A percentile compares a stretch with the other conserved stretches of the same genome.
Conservation (phyloP, 2,888 invertebrate species). For the Mongoloraphidia duomilia region DNA sequence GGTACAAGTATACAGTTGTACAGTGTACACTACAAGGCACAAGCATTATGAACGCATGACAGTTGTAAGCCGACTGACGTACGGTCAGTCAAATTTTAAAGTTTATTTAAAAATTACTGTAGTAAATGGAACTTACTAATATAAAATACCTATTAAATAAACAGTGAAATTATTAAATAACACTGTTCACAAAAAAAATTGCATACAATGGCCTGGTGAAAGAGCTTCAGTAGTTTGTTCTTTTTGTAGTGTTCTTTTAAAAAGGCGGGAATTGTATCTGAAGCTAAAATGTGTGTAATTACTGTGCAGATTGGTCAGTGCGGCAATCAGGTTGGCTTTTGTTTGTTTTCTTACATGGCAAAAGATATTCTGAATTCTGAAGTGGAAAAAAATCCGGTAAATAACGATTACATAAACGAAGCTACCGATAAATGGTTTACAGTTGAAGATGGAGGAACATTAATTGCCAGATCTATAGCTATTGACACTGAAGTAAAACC, state of each 20-base stretch:
- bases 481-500: slow-evolving; percentile 37
- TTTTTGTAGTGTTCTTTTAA: too few relatives aligned
- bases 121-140: neutral
- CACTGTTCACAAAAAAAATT: neutral
- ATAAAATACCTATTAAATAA: neutral
- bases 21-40: too few relatives aligned
- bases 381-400: slow-evolving; percentile 4
- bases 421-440: slow-evolving; percentile 32
- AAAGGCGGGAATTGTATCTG: neutral
- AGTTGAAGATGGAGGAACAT: slow-evolving; percentile 22
- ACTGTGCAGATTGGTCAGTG: slow-evolving; percentile 37
- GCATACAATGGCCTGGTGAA: too few relatives aligned
- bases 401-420: slow-evolving; percentile 24
- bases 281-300: neutral
- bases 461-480: slow-evolving; percentile 30
- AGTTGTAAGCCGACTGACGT: too few relatives aligned
- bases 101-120: neutral
- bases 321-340: slow-evolving; percentile 36
- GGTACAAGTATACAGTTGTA: too few relatives aligned
- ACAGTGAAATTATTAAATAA: neutral
- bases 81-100: too few relatives aligned
- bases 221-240: too few relatives aligned
- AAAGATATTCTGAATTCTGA: slow-evolving; percentile 22
- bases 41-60: too few relatives aligned
- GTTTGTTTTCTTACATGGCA: slow-evolving; percentile 29